These are phyloP conservation scores for Ailurus styani DNA, from an alignment of 2,113 vertebrate genomes.

Conservation along the genomic window DNA sequence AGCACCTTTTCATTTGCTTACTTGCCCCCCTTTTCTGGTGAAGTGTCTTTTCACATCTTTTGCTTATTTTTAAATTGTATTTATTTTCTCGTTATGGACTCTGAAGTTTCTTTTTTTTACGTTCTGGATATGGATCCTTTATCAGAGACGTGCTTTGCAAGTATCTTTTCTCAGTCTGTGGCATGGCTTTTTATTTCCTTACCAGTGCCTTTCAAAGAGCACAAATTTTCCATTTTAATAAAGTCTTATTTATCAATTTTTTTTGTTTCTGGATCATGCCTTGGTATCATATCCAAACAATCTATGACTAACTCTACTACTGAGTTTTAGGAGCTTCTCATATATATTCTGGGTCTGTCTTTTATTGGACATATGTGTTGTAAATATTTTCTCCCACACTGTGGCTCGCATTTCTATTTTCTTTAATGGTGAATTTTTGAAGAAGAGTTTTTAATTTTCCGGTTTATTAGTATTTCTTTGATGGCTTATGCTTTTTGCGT, in stretches of 20 bases:
- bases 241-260: neutral
- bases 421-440: neutral
- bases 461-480: neutral
- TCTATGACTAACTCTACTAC: accelerated
- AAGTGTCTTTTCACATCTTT: neutral
- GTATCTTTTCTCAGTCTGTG: neutral
- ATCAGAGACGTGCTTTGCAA: neutral
- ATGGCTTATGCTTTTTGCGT: neutral
- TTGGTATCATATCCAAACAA: neutral
- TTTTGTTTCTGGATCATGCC: neutral
- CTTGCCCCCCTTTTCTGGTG: neutral
- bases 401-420: neutral
- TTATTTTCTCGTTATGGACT: neutral
- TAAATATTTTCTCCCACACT: neutral
- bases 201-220: neutral
- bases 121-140: neutral
- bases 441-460: neutral
- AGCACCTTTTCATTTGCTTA: neutral
- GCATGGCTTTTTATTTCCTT: neutral
- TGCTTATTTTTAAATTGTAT: neutral
- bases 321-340: neutral
- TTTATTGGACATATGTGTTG: neutral
- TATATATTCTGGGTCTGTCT: neutral
- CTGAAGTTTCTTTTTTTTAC: neutral
- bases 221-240: neutral